Percentiles rank a stretch among this genome's conserved stretches.
phyloP scores from a whole-genome alignment of 2,113 vertebrate genomes.

The Mesocricetus auratus region DNA sequence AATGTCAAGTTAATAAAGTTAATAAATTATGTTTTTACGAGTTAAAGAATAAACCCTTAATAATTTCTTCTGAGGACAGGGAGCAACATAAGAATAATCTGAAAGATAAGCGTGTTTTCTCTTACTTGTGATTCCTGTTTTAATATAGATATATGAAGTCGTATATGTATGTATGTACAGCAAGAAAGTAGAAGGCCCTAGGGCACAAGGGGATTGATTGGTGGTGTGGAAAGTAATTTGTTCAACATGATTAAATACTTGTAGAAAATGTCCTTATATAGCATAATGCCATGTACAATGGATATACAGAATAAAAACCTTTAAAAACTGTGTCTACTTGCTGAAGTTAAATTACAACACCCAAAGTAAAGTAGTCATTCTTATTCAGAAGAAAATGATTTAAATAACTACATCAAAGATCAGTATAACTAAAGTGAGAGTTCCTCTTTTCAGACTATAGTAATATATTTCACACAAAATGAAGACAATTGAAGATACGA shows the following conservation, averaged over 20 bases:
- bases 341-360: background rate
- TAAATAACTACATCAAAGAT: background rate
- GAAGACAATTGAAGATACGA: background rate
- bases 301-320: background rate
- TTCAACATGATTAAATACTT: background rate
- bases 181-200: background rate
- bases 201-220: background rate
- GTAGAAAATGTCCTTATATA: background rate
- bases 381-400: background rate
- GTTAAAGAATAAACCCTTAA: background rate
- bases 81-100: background rate
- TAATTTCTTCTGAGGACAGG: background rate
- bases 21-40: background rate
- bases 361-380: background rate
- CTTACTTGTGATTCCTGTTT: background rate
- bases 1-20: background rate
- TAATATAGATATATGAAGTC: background rate
- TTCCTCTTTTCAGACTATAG: too few species aligned
- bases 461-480: background rate
- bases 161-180: background rate
- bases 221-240: background rate
- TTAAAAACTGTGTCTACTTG: background rate
- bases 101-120: background rate
- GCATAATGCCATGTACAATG: background rate
- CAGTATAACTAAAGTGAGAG: background rate